phyloP scores from a whole-genome alignment of 2,888 invertebrate species.

The Drosophila yooni region DNA sequence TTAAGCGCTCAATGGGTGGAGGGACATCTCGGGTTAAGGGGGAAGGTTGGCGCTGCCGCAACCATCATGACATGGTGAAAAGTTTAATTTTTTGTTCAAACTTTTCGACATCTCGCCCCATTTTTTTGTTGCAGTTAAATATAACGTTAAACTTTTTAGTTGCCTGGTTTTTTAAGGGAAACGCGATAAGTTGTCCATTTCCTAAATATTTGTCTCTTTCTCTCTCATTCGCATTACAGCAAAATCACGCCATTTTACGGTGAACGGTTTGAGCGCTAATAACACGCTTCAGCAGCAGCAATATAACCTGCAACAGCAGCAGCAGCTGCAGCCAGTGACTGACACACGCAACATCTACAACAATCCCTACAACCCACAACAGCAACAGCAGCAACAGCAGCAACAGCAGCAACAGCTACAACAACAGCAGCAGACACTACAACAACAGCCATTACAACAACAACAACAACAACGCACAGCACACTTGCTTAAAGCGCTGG shows the following conservation, averaged over 20 bases:
- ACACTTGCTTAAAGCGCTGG: slow-evolving; percentile 81
- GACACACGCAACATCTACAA: slow-evolving; percentile 87
- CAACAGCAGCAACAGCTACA: slow-evolving; percentile 58
- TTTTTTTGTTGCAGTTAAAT: slow-evolving; percentile 23
- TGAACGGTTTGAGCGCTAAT: slow-evolving; percentile 85
- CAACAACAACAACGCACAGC: slow-evolving; percentile 77
- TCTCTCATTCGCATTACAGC: slow-evolving; percentile 81
- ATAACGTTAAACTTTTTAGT: slow-evolving; percentile 18
- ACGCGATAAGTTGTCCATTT: background rate
- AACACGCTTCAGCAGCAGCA: slow-evolving; percentile 84
- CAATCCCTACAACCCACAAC: slow-evolving; percentile 85
- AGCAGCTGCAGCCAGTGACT: slow-evolving; percentile 85
- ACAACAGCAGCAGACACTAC: slow-evolving; percentile 24
- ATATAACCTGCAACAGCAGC: slow-evolving; percentile 86
- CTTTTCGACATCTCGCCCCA: slow-evolving; percentile 29
- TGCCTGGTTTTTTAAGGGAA: background rate
- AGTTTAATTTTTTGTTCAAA: slow-evolving; percentile 50
- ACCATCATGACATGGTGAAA: slow-evolving; percentile 59
- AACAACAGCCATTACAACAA: slow-evolving; percentile 79
- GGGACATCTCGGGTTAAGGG: background rate
- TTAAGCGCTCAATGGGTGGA: slow-evolving; percentile 54
- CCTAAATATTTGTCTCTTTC: background rate
- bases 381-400: slow-evolving; percentile 60
- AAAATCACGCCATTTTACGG: slow-evolving; percentile 93
- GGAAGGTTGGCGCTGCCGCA: slow-evolving; percentile 20